Evolutionary conservation across 2,888 invertebrate species (phyloP).

Genomic region (Archaeoteleia sp.): DNA sequence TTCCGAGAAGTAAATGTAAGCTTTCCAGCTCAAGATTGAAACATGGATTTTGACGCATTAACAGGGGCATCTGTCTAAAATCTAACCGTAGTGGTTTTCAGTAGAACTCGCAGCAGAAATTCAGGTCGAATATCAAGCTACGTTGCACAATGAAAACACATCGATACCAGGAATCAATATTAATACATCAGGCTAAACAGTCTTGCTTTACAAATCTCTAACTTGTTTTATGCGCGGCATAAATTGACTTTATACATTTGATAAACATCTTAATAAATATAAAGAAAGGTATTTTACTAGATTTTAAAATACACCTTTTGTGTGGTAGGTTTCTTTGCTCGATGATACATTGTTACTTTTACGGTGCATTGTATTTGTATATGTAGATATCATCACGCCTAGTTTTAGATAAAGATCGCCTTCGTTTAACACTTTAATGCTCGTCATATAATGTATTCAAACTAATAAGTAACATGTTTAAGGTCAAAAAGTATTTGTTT

Average conservation of each 20-base stretch:
- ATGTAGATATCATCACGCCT: constrained; percentile 34
- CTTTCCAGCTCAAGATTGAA: constrained; percentile 1
- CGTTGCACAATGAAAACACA: constrained; percentile 7
- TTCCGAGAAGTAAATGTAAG: not conserved
- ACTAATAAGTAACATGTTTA: constrained; percentile 40
- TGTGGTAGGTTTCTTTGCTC: too few species aligned
- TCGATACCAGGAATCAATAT: constrained; percentile 17
- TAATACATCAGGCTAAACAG: too few species aligned
- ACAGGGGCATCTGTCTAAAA: constrained; percentile 16
- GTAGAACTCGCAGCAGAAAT: constrained; percentile 10
- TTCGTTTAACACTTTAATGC: constrained; percentile 54
- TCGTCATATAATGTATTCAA: constrained; percentile 28
- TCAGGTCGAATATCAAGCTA: constrained; percentile 7
- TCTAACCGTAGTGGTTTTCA: constrained; percentile 13
- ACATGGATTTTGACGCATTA: constrained; percentile 11
- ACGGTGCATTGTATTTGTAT: not conserved
- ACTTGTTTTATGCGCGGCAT: too few species aligned
- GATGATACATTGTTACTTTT: not conserved
- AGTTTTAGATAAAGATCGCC: constrained; percentile 61
- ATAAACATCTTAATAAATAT: too few species aligned
- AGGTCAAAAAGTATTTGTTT: constrained; percentile 4
- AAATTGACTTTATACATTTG: too few species aligned
- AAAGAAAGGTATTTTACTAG: too few species aligned
- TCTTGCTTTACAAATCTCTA: too few species aligned
- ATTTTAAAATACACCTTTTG: too few species aligned